phyloP scores from a whole-genome alignment of 2,797 vertebrate species.

The Setipinna tenuifilis region DNA sequence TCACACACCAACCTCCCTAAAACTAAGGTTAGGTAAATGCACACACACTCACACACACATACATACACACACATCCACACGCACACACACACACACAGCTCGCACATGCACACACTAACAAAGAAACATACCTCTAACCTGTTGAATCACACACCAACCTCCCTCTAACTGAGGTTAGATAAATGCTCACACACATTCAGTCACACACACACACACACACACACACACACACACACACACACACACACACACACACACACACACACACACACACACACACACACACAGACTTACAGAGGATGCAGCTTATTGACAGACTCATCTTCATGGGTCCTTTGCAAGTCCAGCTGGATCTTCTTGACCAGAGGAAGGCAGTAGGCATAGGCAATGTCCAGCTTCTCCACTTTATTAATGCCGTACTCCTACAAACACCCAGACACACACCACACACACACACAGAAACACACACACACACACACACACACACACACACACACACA shows the following conservation, averaged over 20 bases:
- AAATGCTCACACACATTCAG: no score
- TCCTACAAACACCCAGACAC: slow-evolving; percentile 78
- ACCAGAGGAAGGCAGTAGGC: slow-evolving; percentile 96
- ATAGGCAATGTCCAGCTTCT: slow-evolving; percentile 95
- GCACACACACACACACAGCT: no score
- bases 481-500: no score
- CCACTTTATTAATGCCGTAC: slow-evolving; percentile 91
- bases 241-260: neutral
- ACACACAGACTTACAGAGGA: slow-evolving; percentile 84
- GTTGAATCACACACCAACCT: no score
- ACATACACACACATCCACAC: no score
- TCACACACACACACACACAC: neutral
- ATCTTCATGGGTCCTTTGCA: slow-evolving; percentile 97
- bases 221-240: neutral
- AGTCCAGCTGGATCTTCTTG: slow-evolving; percentile 93
- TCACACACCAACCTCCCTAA: neutral
- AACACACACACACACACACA: no score
- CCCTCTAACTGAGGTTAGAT: neutral
- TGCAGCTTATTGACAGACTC: slow-evolving; percentile 98
- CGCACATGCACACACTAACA: no score
- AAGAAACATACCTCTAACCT: no score
- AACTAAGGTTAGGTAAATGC: neutral
- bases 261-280: neutral
- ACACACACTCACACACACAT: neutral
- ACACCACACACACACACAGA: neutral